Evolutionary conservation across 2,797 vertebrate genomes (phyloP).

Genomic region (Morus bassanus): DNA sequence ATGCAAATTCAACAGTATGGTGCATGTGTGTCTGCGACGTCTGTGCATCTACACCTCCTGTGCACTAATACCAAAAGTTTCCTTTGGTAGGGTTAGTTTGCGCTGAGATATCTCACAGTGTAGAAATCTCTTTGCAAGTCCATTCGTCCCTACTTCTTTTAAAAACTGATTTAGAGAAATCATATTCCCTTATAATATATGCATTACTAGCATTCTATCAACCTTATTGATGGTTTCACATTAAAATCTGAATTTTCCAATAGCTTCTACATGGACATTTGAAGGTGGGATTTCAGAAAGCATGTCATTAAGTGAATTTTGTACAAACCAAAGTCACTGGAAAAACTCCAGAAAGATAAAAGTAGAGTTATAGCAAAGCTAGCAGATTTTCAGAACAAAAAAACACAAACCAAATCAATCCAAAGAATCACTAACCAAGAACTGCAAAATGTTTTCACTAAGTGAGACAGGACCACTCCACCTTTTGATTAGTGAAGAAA

Average conservation of each 20-base stretch:
- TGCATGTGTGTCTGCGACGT: fast-evolving
- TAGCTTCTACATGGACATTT: not conserved
- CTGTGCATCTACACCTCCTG: not conserved
- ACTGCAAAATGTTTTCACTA: not conserved
- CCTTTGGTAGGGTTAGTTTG: not conserved
- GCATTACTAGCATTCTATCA: not conserved
- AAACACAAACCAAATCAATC: not conserved
- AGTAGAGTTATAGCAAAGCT: not conserved
- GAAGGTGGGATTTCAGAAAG: not conserved
- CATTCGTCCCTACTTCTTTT: not conserved
- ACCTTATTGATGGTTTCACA: not conserved
- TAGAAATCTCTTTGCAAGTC: not conserved
- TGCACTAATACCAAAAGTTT: not conserved
- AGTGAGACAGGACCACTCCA: not conserved
- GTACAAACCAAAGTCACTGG: not conserved
- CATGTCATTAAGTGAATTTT: not conserved
- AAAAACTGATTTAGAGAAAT: not conserved
- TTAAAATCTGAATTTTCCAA: not conserved
- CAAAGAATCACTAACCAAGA: not conserved
- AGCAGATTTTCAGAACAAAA: not conserved
- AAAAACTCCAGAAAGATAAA: not conserved
- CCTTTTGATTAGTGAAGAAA: not conserved
- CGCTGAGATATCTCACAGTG: not conserved
- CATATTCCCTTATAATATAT: not conserved
- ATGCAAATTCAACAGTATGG: not conserved